A percentile compares a stretch with the other conserved stretches of the same genome.
Evolutionary conservation across 2,888 invertebrate genomes (phyloP).

Genomic region (Cylloceria caligata): DNA sequence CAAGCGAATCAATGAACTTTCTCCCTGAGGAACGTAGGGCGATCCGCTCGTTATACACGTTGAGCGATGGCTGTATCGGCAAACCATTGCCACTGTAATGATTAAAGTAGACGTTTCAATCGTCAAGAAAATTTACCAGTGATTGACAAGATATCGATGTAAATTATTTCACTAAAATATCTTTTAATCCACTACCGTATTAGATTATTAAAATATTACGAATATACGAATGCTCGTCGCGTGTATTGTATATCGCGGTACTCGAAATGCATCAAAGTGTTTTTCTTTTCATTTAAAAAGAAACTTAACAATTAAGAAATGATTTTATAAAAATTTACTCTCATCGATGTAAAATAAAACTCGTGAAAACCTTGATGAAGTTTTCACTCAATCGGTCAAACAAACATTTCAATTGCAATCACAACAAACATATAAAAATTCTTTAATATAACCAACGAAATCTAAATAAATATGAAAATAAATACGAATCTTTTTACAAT

Average conservation of each 20-base stretch:
- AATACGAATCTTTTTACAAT: too few species aligned
- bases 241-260: neutral
- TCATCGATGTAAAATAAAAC: too few species aligned
- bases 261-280: too few species aligned
- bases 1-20: conserved; percentile 69
- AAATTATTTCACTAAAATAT: neutral
- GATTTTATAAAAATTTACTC: neutral
- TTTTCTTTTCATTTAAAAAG: too few species aligned
- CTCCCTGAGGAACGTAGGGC: conserved; percentile 62
- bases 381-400: too few species aligned
- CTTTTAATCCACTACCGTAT: neutral
- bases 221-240: neutral
- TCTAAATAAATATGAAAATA: too few species aligned
- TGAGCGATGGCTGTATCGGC: conserved; percentile 52
- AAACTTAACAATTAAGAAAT: neutral
- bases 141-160: conserved; percentile 46
- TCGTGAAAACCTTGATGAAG: too few species aligned
- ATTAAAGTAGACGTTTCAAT: conserved; percentile 64
- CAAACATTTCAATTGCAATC: too few species aligned
- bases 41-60: conserved; percentile 56
- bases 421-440: too few species aligned
- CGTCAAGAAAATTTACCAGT: conserved; percentile 44
- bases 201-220: neutral
- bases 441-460: too few species aligned
- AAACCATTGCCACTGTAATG: conserved; percentile 64